phyloP scores from a whole-genome alignment of 2,113 vertebrate species.

The Nyctibius bracteatus region DNA sequence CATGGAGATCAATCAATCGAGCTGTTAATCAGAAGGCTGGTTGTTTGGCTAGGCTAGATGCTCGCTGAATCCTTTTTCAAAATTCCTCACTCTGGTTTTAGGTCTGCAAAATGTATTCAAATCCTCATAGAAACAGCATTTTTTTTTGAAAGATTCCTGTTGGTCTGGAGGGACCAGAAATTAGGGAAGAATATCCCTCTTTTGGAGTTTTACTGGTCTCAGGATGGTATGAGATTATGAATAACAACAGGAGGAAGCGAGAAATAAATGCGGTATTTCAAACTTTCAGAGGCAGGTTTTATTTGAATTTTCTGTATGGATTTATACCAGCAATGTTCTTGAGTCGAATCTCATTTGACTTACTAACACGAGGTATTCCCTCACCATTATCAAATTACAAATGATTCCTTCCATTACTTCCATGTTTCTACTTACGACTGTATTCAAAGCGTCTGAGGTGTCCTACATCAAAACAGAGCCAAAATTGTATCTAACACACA shows the following conservation, averaged over 20 bases:
- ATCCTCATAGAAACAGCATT: neutral
- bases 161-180: neutral
- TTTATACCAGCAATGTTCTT: neutral
- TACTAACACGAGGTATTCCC: neutral
- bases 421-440: neutral
- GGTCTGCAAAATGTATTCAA: neutral
- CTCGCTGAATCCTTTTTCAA: fast-evolving
- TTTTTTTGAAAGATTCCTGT: neutral
- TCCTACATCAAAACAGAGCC: neutral
- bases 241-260: neutral
- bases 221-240: neutral
- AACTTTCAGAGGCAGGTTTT: neutral
- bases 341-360: neutral
- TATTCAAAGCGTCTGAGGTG: neutral
- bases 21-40: neutral
- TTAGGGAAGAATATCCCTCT: neutral
- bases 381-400: neutral
- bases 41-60: neutral
- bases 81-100: neutral
- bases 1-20: neutral
- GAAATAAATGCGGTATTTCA: neutral
- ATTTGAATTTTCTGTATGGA: neutral
- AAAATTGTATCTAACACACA: neutral
- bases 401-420: neutral
- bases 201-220: neutral